phyloP scores from a whole-genome alignment of 2,797 vertebrate genomes.

The Malurus splendens region DNA sequence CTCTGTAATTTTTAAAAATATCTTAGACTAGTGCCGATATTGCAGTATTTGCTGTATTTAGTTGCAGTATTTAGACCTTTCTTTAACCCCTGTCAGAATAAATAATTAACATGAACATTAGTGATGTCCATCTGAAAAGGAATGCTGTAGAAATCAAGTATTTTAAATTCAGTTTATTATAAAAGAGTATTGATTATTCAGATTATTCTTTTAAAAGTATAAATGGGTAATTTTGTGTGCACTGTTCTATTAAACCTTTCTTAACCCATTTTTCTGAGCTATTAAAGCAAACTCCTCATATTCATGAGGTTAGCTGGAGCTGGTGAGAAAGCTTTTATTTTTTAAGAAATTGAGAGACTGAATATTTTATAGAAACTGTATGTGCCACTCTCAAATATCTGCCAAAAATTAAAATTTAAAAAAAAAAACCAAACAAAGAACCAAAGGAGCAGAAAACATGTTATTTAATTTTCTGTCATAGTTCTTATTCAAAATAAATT shows the following conservation, averaged over 20 bases:
- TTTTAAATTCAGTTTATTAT: not conserved
- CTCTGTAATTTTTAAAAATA: not conserved
- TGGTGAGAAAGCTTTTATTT: not conserved
- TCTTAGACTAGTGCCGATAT: not conserved
- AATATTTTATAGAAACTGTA: not conserved
- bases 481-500: not conserved
- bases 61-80: not conserved
- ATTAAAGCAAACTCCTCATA: not conserved
- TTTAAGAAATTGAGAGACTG: not conserved
- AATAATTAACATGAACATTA: not conserved
- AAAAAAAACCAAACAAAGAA: fast-evolving
- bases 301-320: fast-evolving
- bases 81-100: not conserved
- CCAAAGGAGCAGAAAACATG: not conserved
- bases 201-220: not conserved
- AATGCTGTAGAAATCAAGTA: not conserved
- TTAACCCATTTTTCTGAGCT: not conserved
- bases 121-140: not conserved
- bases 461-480: constrained; percentile 25
- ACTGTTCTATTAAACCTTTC: not conserved
- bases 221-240: not conserved
- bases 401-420: not conserved
- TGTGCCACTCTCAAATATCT: not conserved
- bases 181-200: not conserved
- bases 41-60: not conserved